Base-by-base conservation (phyloP, 37 sponge, comb jelly and placozoan species). In the Oopsacas minuta region DNA sequence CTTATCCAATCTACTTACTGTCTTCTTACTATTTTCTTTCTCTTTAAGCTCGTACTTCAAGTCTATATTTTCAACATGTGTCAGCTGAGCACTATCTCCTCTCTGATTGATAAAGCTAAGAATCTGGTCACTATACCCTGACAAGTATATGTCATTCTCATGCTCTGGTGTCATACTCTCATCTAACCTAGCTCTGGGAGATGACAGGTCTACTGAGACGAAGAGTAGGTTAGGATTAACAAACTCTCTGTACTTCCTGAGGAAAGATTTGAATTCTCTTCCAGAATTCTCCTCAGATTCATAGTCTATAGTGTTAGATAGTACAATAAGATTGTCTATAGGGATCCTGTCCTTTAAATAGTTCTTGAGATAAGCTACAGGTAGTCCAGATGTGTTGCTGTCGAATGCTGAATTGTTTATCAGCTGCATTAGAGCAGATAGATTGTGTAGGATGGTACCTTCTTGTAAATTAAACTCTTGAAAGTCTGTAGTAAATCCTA, bases 61-160 rank as follows among this genome's bases (percentile, higher is more conserved):
- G 88, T 95, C 99, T 3, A 99, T 93, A 61, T 93, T 91, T 82
- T 99, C 94, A 0, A 99, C 91, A 53, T 92, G 91, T 0, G 89
- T 91, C 35, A 99, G 86, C 85, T 95, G 96, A 0, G 91, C 93
- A 52, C 89, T 91, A 61, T 90, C 91, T 12, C 96, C 94, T 38
- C 99, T 84, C 82, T 99, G 94, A 23, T 96, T 94, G 28, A 99
- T 93, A 90, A 95, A 99, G 17, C 92, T 86, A 36, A 99, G 82
- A 32, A 99, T 95, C 81, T 99, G 94, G 75, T 99, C 99, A 53
- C 94, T 94, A 86, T 90, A 99, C 17, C 99, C 99, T 22, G 94
- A 84, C 22, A 99, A 84, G 84, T 87, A 88, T 38, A 99, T 89
- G 52, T 99, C 95, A 82, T 99, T 99, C 25, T 85, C 52, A 69